A percentile compares a stretch with the other conserved stretches of the same genome.
These are phyloP conservation scores for Drosophila ezoana DNA, from an alignment of 2,888 invertebrate species.

Conservation along the genomic window DNA sequence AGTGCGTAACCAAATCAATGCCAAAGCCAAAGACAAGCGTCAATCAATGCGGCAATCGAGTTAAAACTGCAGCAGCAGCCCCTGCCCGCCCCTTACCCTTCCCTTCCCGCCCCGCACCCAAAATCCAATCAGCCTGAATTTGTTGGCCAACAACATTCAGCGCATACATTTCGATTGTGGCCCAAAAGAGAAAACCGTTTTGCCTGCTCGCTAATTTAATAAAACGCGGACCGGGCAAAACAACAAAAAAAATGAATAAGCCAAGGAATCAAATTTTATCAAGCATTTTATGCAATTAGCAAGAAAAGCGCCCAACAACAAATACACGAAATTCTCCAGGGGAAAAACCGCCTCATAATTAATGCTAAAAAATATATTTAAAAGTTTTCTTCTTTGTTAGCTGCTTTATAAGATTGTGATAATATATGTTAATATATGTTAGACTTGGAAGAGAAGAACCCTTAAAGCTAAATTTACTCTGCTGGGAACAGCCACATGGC, in stretches of 20 bases:
- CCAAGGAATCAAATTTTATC: slow-evolving; percentile 45
- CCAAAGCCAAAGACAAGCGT: slow-evolving; percentile 41
- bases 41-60: slow-evolving; percentile 68
- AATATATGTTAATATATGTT: too few relatives aligned
- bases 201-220: slow-evolving; percentile 49
- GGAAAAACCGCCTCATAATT: slow-evolving; percentile 55
- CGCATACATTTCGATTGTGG: slow-evolving; percentile 26
- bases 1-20: slow-evolving; percentile 48
- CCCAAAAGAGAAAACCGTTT: slow-evolving; percentile 24
- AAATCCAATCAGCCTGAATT: slow-evolving; percentile 60
- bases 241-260: slow-evolving; percentile 25
- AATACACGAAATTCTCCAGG: slow-evolving; percentile 39
- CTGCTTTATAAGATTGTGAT: too few relatives aligned
- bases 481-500: too few relatives aligned
- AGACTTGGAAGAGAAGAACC: too few relatives aligned
- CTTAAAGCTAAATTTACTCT: too few relatives aligned
- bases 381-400: not conserved
- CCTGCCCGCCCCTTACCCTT: not conserved
- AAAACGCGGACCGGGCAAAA: slow-evolving; percentile 11
- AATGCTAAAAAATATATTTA: slow-evolving; percentile 37
- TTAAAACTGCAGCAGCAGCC: slow-evolving; percentile 50
- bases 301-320: slow-evolving; percentile 8
- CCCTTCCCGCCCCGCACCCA: not conserved
- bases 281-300: slow-evolving; percentile 65
- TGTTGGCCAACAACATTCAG: slow-evolving; percentile 39